Conservation (phyloP, 2,113 vertebrate genomes). For the Coreoperca whiteheadi region DNA sequence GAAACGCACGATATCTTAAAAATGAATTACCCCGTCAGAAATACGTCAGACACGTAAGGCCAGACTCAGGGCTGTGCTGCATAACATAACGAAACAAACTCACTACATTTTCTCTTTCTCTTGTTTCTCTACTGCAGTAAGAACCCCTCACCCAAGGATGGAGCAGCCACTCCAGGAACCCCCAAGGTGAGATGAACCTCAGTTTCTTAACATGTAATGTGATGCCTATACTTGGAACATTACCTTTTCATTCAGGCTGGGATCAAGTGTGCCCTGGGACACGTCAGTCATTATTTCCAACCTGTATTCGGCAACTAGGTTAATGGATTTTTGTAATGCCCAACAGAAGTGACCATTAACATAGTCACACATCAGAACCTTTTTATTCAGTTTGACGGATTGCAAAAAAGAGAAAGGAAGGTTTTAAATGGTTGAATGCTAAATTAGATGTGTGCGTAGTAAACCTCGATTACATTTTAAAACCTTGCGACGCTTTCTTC, state of each 20-base stretch:
- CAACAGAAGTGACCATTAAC: neutral
- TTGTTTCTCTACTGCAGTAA: slow-evolving; percentile 85
- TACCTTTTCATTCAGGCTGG: neutral
- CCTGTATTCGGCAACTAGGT: no score
- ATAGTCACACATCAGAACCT: neutral
- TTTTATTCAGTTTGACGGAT: neutral
- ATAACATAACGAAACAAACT: neutral
- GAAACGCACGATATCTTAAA: neutral
- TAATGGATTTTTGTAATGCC: no score
- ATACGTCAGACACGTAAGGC: neutral
- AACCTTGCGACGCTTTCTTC: neutral
- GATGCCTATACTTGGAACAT: neutral
- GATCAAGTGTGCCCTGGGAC: neutral
- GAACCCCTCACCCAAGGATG: slow-evolving; percentile 93
- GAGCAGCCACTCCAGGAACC: slow-evolving; percentile 90
- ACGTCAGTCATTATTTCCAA: neutral
- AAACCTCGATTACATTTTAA: neutral
- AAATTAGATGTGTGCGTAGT: neutral
- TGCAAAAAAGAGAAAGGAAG: neutral
- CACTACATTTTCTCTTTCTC: slow-evolving; percentile 31
- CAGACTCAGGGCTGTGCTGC: neutral
- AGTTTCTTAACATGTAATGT: neutral
- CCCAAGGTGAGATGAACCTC: slow-evolving; percentile 91
- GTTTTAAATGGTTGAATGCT: neutral
- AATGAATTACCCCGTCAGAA: neutral